Percentiles rank a stretch among this genome's conserved stretches.
phyloP scores from a whole-genome alignment of 2,797 vertebrate species.

The Takifugu ocellatus region DNA sequence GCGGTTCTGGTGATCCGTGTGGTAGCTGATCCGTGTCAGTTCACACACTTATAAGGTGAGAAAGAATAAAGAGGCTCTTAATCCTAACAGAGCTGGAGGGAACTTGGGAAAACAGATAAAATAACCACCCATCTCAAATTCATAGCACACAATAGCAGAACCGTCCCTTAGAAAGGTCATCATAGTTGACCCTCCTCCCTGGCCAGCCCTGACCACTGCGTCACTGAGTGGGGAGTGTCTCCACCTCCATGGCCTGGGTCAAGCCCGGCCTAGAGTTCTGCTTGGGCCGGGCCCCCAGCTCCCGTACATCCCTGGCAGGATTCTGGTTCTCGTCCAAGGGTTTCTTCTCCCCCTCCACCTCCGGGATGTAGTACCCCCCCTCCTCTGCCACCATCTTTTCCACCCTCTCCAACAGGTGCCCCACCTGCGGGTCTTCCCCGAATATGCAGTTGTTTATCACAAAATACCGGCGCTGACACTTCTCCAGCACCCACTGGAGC shows the following conservation, averaged over 20 bases:
- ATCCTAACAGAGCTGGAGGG: too few relatives aligned
- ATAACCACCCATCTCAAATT: not conserved
- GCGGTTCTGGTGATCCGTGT: not conserved
- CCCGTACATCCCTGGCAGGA: slow-evolving; percentile 40
- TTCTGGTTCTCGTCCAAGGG: slow-evolving; percentile 55
- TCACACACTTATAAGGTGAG: not conserved
- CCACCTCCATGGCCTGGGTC: slow-evolving; percentile 46
- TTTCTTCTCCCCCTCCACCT: slow-evolving; percentile 44
- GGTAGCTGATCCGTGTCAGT: not conserved
- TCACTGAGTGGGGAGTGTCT: slow-evolving; percentile 63
- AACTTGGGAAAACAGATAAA: not conserved
- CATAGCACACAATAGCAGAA: not conserved
- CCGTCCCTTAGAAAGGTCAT: not conserved
- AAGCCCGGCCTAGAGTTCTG: slow-evolving; percentile 61
- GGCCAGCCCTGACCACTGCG: not conserved
- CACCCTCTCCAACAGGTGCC: slow-evolving; percentile 68
- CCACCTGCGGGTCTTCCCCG: slow-evolving; percentile 73
- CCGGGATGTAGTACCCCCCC: slow-evolving; percentile 56
- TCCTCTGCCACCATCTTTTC: slow-evolving; percentile 77
- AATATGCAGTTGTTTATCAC: slow-evolving; percentile 78
- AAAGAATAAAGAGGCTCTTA: too few relatives aligned
- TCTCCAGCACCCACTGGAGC: slow-evolving; percentile 76
- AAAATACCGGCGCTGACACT: slow-evolving; percentile 74
- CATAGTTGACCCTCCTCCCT: not conserved
- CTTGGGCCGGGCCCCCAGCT: slow-evolving; percentile 75